Evolutionary conservation across 2,888 invertebrate species (phyloP).

Genomic region (Deroplatys truncata): DNA sequence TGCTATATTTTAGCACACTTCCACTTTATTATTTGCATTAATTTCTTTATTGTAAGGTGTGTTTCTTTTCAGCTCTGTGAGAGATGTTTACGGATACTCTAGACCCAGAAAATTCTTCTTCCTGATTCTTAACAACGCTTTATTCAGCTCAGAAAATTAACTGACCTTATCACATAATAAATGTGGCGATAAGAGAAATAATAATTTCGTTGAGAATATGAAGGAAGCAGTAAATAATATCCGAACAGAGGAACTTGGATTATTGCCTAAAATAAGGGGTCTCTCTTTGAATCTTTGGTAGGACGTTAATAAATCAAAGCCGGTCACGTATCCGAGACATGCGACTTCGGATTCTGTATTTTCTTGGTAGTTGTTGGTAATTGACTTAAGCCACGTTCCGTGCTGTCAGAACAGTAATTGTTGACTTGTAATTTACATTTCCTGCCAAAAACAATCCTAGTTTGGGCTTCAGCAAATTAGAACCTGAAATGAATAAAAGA

Average conservation of each 20-base stretch:
- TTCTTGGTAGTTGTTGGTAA: background rate
- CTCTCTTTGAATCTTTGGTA: background rate
- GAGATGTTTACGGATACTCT: too few species aligned
- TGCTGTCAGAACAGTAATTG: background rate
- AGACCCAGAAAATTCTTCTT: background rate
- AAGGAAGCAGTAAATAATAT: too few species aligned
- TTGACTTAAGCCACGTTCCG: background rate
- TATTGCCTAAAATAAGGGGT: background rate
- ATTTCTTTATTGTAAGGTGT: too few species aligned
- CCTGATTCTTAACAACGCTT: background rate
- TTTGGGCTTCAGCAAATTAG: too few species aligned
- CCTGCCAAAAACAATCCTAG: too few species aligned
- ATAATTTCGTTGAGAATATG: too few species aligned
- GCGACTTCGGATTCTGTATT: background rate
- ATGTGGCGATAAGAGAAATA: background rate
- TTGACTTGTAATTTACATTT: background rate
- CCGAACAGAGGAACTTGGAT: background rate
- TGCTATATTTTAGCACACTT: too few species aligned
- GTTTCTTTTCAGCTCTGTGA: too few species aligned
- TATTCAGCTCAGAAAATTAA: background rate
- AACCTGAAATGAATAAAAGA: too few species aligned
- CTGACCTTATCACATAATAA: background rate
- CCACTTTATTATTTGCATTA: too few species aligned
- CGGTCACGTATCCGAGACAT: background rate
- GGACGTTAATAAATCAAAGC: background rate